Evolutionary conservation across 2,888 invertebrate species (phyloP).

Genomic region (Pristionchus arcanus): DNA sequence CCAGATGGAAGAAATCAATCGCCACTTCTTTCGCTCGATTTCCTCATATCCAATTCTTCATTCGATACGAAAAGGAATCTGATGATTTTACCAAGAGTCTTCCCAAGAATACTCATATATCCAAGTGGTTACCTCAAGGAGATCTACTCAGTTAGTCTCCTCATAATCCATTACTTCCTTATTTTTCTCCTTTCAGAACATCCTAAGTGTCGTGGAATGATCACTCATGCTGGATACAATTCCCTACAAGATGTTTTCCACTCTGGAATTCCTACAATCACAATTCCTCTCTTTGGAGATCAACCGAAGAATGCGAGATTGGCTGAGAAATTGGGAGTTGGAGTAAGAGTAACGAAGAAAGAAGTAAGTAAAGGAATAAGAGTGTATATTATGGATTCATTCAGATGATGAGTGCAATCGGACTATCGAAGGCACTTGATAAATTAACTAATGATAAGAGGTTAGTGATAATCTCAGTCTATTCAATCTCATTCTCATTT

Average conservation of each 20-base stretch:
- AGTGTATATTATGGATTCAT: not conserved
- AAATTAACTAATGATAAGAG: conserved; percentile 24
- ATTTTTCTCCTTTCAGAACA: conserved; percentile 30
- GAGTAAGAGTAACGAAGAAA: conserved; percentile 53
- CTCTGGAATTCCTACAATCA: conserved; percentile 58
- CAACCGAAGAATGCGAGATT: conserved; percentile 60
- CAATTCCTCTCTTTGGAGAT: conserved; percentile 60
- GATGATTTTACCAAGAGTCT: conserved; percentile 43
- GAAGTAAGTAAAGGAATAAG: conserved; percentile 50
- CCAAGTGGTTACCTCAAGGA: conserved; percentile 60
- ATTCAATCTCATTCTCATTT: not conserved
- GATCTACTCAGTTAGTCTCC: conserved; percentile 55
- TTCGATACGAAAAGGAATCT: conserved; percentile 35
- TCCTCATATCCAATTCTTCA: conserved; percentile 45
- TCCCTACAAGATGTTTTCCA: conserved; percentile 58
- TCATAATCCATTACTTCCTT: not conserved
- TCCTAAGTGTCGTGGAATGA: conserved; percentile 55
- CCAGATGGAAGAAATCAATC: conserved; percentile 38
- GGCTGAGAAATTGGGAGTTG: conserved; percentile 58
- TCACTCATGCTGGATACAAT: conserved; percentile 60
- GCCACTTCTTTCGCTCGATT: not conserved
- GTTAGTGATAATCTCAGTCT: not conserved
- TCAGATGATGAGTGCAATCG: not conserved
- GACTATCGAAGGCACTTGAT: not conserved
- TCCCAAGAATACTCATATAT: conserved; percentile 55